Conservation (phyloP, 2,797 vertebrate species). For the Anomalospiza imberbis region DNA sequence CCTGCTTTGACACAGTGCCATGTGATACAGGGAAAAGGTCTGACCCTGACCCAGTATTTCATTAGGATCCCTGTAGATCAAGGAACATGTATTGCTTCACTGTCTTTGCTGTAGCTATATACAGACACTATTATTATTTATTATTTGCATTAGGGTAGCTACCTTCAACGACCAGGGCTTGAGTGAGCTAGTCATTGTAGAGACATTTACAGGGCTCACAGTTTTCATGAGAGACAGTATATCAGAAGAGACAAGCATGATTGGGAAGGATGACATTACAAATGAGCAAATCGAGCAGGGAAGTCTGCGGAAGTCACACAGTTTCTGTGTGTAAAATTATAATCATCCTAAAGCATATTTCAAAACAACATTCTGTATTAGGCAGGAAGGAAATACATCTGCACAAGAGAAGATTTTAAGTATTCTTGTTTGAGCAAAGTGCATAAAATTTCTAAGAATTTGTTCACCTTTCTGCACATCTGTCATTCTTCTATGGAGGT, state of each 20-base stretch:
- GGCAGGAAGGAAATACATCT: neutral
- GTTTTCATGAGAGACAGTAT: neutral
- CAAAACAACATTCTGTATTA: neutral
- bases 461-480: neutral
- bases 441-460: neutral
- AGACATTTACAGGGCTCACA: constrained; percentile 16
- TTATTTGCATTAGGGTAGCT: constrained; percentile 24
- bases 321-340: neutral
- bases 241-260: constrained; percentile 28
- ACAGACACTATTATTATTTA: constrained; percentile 14
- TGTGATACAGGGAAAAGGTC: neutral
- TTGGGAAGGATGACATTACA: neutral
- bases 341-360: neutral
- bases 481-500: neutral
- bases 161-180: neutral
- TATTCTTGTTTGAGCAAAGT: neutral
- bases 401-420: neutral
- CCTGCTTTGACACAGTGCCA: neutral
- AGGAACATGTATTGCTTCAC: neutral
- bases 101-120: neutral
- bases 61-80: neutral
- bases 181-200: constrained; percentile 1
- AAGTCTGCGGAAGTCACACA: neutral
- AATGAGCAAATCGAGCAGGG: neutral
- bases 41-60: neutral